Base-by-base conservation (phyloP, 2,888 invertebrate species). In the Tetragnatha montana region DNA sequence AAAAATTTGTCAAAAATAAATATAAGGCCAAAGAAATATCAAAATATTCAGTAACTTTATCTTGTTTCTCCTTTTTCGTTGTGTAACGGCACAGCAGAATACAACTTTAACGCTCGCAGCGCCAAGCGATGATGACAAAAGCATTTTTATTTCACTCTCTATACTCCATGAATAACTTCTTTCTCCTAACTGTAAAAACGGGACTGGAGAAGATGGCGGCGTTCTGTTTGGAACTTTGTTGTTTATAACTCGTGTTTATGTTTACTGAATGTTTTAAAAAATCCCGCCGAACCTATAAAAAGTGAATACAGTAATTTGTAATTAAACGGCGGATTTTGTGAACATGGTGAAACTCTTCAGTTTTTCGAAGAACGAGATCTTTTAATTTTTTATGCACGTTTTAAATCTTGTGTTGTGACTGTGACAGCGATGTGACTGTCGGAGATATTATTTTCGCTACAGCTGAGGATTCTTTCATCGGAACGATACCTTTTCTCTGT, bases 181-280 rank as follows among this genome's bases (percentile, higher is more conserved):
- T 17, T 60, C 60, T 60, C 17, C 12, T 60, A 60, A 60, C 60
- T 60, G 60, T 60, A 17, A 22, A 85, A 85, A 89, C 51, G 85
- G 74, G 88, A 81, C 74, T 81, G 69, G 17, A 71, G 71, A 89
- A 89, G 85, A 89, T 89, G 89, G 89, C 89, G 89, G 85, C 89
- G 70, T 89, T 89, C 73, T 86, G 89, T 89, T 86, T 89, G 80
- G 84, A 69, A 69, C 76, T 85, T 86, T 87, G 74, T 88, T 84
- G 88, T 84, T 84, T 89, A 85, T 85, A 82, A 51, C 88, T 79
- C 88, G 88, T 89, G 88, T 89, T 89, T 89, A 68, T 89, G 88
- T 89, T 89, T 89, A 89, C 88, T 35, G 78, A 81, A 70, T 51
- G n/a, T 22, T 85, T 22, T 79, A 85, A 51, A 71, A 19, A 50